Conservation (phyloP, 2,113 vertebrate species). For the Neofelis nebulosa region DNA sequence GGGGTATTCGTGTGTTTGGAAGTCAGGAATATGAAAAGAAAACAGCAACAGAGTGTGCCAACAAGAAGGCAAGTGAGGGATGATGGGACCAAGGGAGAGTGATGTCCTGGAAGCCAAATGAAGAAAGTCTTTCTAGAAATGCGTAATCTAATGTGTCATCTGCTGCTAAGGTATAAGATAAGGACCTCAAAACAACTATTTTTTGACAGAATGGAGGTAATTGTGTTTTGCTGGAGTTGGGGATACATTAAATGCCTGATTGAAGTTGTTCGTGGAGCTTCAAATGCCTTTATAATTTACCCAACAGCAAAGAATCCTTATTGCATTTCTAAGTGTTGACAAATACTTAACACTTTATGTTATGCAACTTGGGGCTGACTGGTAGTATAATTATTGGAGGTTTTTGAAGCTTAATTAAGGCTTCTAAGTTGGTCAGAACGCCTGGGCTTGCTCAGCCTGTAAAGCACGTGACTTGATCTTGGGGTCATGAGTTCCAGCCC, state of each 20-base stretch:
- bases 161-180: neutral
- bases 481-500: neutral
- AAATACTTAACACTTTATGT: neutral
- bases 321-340: neutral
- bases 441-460: neutral
- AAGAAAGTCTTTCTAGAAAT: neutral
- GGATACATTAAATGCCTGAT: neutral
- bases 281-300: neutral
- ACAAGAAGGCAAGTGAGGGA: neutral
- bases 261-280: neutral
- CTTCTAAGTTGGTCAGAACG: neutral
- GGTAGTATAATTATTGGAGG: neutral
- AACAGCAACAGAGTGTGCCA: neutral
- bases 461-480: neutral
- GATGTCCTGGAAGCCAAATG: neutral
- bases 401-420: slow-evolving; percentile 13
- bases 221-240: neutral
- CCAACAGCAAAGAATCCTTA: neutral
- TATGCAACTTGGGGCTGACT: neutral
- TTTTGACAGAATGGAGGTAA: neutral
- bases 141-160: neutral
- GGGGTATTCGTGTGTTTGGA: neutral
- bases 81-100: neutral
- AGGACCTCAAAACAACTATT: neutral
- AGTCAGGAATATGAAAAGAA: neutral